Percentiles rank a stretch among this genome's conserved stretches.
Evolutionary conservation across 2,797 vertebrate genomes (phyloP).

Genomic region (Limnodromus scolopaceus): DNA sequence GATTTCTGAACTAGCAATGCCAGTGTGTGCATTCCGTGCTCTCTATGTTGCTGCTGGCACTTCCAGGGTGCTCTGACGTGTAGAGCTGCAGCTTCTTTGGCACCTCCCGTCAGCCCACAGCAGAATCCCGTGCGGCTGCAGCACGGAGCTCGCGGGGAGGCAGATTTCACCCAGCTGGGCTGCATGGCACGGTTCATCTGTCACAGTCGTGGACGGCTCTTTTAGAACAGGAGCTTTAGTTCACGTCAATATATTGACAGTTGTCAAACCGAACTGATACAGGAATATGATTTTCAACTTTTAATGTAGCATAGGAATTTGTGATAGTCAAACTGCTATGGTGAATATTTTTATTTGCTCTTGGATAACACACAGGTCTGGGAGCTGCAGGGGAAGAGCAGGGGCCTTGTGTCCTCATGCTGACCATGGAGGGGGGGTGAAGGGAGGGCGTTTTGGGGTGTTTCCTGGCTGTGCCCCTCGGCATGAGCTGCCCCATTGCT

Average conservation of each 20-base stretch:
- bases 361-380: background rate
- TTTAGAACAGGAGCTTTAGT: background rate
- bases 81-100: background rate
- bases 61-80: background rate
- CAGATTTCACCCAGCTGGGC: background rate
- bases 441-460: background rate
- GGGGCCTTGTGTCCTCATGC: background rate
- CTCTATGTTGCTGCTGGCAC: background rate
- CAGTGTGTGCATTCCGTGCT: background rate
- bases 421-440: rapidly evolving
- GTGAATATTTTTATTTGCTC: background rate
- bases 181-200: background rate
- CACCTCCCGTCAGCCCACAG: background rate
- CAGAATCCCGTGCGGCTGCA: background rate
- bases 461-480: background rate
- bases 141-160: background rate
- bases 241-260: background rate
- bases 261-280: background rate
- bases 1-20: background rate
- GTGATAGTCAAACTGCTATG: rapidly evolving
- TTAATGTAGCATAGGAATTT: background rate
- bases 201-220: background rate
- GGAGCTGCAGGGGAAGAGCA: background rate
- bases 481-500: background rate
- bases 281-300: background rate